These are phyloP conservation scores for Chaetura pelagica DNA, from an alignment of 2,113 vertebrate genomes.

Conservation along the genomic window DNA sequence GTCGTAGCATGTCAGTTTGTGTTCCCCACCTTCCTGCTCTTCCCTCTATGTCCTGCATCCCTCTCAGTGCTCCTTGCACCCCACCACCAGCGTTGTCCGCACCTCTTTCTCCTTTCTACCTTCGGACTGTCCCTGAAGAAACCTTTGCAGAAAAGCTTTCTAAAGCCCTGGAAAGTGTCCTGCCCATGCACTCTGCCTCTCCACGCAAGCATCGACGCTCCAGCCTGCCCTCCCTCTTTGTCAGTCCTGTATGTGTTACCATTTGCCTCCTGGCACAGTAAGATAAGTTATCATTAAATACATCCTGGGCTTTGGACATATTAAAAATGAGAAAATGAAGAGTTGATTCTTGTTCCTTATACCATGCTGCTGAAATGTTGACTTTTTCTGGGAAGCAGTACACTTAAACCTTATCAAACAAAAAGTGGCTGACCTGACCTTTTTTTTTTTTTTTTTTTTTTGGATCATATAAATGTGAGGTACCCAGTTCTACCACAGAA, in stretches of 20 bases:
- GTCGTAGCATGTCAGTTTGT: constrained; percentile 98
- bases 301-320: constrained; percentile 74
- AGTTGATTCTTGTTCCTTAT: not conserved
- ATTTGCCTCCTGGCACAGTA: constrained; percentile 79
- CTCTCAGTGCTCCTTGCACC: constrained; percentile 87
- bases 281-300: constrained; percentile 86
- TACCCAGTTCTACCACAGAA: not conserved
- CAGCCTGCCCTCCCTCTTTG: constrained; percentile 96
- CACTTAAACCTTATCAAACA: not conserved
- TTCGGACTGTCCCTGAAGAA: constrained; percentile 87
- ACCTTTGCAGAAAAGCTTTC: constrained; percentile 95
- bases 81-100: constrained; percentile 81
- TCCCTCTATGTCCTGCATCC: constrained; percentile 80
- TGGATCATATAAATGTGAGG: not conserved
- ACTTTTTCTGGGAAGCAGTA: not conserved
- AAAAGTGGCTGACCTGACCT: not conserved
- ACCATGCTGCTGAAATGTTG: constrained; percentile 16
- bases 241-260: constrained; percentile 93
- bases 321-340: constrained; percentile 35
- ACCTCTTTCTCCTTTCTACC: constrained; percentile 81
- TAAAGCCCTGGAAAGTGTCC: constrained; percentile 94
- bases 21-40: constrained; percentile 88
- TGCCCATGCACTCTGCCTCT: constrained; percentile 90
- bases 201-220: constrained; percentile 87
- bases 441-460: no score